phyloP scores from a whole-genome alignment of 2,888 invertebrate species.

The Teinopalpus imperialis region DNA sequence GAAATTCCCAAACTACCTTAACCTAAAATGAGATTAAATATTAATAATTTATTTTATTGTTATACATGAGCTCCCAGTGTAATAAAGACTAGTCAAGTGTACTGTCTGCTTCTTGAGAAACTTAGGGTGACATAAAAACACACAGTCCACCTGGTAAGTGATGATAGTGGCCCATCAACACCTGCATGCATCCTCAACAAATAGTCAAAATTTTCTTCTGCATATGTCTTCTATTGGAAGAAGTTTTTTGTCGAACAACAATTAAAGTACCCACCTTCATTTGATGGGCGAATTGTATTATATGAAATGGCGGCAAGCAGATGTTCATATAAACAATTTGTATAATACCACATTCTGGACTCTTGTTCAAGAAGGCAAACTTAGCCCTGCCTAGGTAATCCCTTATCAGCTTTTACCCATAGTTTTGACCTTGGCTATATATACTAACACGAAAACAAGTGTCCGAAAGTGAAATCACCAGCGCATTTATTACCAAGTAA shows the following conservation, averaged over 20 bases:
- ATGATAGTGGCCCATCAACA: too few species aligned
- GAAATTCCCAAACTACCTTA: too few species aligned
- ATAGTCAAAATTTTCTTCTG: slow-evolving; percentile 93
- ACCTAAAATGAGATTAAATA: too few species aligned
- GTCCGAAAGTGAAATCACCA: slow-evolving; percentile 80
- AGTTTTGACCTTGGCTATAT: too few species aligned
- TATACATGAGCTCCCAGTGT: too few species aligned
- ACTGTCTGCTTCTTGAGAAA: too few species aligned
- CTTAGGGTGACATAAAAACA: too few species aligned
- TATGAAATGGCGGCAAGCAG: slow-evolving; percentile 95
- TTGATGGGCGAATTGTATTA: slow-evolving; percentile 95
- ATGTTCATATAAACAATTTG: slow-evolving; percentile 97
- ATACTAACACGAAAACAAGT: slow-evolving; percentile 81
- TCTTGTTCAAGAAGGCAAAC: slow-evolving; percentile 88
- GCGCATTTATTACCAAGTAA: slow-evolving; percentile 79
- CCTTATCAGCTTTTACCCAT: too few species aligned
- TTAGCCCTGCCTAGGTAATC: slow-evolving; percentile 87
- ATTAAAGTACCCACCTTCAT: slow-evolving; percentile 93
- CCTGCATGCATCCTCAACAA: too few species aligned
- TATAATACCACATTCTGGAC: slow-evolving; percentile 99
- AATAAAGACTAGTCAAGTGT: too few species aligned
- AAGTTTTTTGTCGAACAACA: slow-evolving; percentile 86
- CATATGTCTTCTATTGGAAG: slow-evolving; percentile 94
- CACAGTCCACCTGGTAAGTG: too few species aligned
- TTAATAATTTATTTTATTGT: too few species aligned